Evolutionary conservation across 2,888 invertebrate genomes (phyloP), one percentile per base, ranked within the genome.

Genomic region (Amphipoea lucens): DNA sequence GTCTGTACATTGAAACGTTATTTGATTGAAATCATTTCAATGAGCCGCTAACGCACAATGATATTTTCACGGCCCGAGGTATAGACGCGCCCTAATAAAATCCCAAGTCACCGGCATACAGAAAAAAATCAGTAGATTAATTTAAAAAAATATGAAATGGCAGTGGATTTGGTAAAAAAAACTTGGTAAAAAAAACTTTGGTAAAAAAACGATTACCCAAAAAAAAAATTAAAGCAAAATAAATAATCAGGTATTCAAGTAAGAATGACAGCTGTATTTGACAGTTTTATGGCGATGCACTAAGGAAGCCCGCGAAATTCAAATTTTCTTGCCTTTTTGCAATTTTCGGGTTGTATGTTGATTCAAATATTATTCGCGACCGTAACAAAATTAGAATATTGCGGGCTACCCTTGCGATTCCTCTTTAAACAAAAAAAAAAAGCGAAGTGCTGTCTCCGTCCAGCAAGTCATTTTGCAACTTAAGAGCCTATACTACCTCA

Each of bases 71-170:
- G 29, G 12, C 11, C 17, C 7, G 17, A 23, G 11, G 1, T n/a
- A 7, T 74, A 20, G 17, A 20, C 20, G 42, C 74, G 23, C 70
- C 74, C 36, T 42, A n/a, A 57, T 69, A 63, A 57, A 62, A 48
- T 5, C 14, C 6, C 12, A 40, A 57, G 4, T 51, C 51, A 66
- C 42, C 45, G 57, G 60, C 1, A 63, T 63, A 68, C 75, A 82
- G 82, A 76, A 65, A 78, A 84, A 79, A 75, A 17, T 65, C 75
- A 84, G 85, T 82, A 84, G 84, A 78, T 76, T 14, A 81, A 84
- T 68, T 60, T 36, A 29, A 29, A 29, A 29, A 3, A 57, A n/a
- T 42, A 17, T 9, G 1, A 54, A 70, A 71, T 23, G 11, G 42
- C 11, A 42, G 3, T 9, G 9, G 12, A 51, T 17, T 74, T 1